These are phyloP conservation scores for Lepas anatifera DNA, from an alignment of 2,888 invertebrate genomes.

Conservation along the genomic window DNA sequence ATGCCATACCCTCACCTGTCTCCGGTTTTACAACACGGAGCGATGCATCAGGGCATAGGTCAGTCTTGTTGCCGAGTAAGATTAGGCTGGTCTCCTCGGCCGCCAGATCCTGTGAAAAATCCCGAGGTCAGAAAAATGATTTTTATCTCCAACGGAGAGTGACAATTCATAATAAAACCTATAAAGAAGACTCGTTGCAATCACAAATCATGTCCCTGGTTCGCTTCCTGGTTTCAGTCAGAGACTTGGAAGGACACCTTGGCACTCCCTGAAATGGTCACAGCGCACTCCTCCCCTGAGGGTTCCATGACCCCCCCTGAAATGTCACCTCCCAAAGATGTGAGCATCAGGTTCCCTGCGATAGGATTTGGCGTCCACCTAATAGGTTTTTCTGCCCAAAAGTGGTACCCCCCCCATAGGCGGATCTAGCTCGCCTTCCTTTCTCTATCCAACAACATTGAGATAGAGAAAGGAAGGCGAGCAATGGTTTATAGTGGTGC, in stretches of 20 bases:
- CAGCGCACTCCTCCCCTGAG: too few relatives aligned
- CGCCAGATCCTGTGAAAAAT: conserved; percentile 31
- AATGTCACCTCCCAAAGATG: too few relatives aligned
- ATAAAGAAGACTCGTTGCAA: too few relatives aligned
- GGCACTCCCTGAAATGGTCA: background rate
- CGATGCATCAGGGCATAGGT: conserved; percentile 35
- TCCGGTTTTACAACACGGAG: conserved; percentile 12
- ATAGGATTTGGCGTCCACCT: too few relatives aligned
- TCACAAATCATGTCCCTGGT: background rate
- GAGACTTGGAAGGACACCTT: background rate
- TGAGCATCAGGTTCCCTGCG: too few relatives aligned
- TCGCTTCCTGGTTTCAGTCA: background rate
- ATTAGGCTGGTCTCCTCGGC: conserved; percentile 37
- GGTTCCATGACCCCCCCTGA: too few relatives aligned
- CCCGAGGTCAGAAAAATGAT: background rate
- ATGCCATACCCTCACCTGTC: background rate
- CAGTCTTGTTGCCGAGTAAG: conserved; percentile 43
- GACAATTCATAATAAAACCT: background rate
- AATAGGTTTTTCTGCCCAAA: too few relatives aligned
- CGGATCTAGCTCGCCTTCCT: too few relatives aligned
- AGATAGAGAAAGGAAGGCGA: too few relatives aligned
- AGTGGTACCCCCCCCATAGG: too few relatives aligned
- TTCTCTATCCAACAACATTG: too few relatives aligned
- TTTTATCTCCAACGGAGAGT: background rate
- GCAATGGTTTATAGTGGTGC: too few relatives aligned